A percentile compares a stretch with the other conserved stretches of the same genome.
phyloP scores from a whole-genome alignment of 1,140 invertebrate species.

The Eurosta solidaginis region DNA sequence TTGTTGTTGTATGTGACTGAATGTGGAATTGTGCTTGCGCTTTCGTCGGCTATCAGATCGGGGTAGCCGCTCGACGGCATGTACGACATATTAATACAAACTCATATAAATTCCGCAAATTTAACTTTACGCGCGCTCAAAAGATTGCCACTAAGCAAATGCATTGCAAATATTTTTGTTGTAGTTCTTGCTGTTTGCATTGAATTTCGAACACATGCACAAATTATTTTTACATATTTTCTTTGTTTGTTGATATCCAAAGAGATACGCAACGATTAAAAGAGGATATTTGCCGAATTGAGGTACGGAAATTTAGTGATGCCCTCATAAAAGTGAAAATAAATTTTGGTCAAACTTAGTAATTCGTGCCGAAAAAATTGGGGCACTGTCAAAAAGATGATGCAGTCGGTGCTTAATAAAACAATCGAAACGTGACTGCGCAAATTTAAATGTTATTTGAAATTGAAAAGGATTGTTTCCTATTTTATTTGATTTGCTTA shows the following conservation, averaged over 20 bases:
- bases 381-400: not conserved
- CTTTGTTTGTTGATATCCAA: not conserved
- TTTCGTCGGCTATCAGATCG: constrained; percentile 20
- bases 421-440: not conserved
- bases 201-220: not conserved
- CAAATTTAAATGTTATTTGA: not conserved
- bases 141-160: not conserved
- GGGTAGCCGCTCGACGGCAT: constrained; percentile 29
- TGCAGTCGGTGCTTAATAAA: not conserved
- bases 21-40: not conserved
- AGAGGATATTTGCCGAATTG: not conserved
- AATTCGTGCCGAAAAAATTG: not conserved
- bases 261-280: not conserved
- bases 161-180: not conserved
- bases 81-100: constrained; percentile 30
- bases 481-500: no score
- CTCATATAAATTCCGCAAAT: constrained; percentile 29
- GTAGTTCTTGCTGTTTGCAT: not conserved
- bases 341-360: not conserved
- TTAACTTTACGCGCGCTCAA: not conserved
- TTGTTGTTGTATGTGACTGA: not conserved
- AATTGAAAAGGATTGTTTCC: no score
- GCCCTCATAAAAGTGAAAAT: not conserved
- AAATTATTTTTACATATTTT: not conserved
- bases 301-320: not conserved